Percentiles rank a stretch among this genome's conserved stretches.
phyloP scores from a whole-genome alignment of 2,113 vertebrate species.

The Gymnorhina tibicen region DNA sequence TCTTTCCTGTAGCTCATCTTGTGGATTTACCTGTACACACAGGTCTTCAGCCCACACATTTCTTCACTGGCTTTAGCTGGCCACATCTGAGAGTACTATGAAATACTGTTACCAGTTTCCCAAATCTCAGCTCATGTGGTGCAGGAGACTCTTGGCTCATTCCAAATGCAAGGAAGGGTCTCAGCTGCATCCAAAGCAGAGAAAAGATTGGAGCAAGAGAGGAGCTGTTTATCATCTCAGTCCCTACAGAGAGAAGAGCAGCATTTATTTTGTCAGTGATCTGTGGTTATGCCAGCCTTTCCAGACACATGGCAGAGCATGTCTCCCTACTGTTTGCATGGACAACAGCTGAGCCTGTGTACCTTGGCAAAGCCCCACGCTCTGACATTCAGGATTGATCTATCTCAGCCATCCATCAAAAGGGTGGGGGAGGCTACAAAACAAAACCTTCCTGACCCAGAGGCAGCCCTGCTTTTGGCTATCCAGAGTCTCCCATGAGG shows the following conservation, averaged over 20 bases:
- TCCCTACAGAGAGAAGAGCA: neutral
- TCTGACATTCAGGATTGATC: neutral
- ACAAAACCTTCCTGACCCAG: neutral
- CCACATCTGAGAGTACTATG: neutral
- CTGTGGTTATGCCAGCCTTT: neutral
- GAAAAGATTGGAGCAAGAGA: neutral
- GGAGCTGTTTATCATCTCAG: neutral
- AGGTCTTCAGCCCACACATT: neutral
- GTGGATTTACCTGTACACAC: neutral
- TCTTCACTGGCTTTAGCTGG: neutral
- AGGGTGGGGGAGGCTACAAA: neutral
- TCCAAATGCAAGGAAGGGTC: neutral
- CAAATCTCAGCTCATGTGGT: neutral
- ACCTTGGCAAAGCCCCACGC: neutral
- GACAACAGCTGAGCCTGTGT: neutral
- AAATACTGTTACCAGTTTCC: neutral
- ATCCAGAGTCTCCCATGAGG: neutral
- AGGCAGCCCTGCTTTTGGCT: neutral
- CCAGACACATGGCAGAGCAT: constrained; percentile 13
- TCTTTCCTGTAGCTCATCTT: neutral
- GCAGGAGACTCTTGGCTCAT: neutral
- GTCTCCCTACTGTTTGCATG: neutral
- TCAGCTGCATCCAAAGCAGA: neutral
- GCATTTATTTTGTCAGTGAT: neutral
- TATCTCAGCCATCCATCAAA: neutral